phyloP scores from a whole-genome alignment of 2,888 invertebrate genomes.

The Alentia gelatinosa region DNA sequence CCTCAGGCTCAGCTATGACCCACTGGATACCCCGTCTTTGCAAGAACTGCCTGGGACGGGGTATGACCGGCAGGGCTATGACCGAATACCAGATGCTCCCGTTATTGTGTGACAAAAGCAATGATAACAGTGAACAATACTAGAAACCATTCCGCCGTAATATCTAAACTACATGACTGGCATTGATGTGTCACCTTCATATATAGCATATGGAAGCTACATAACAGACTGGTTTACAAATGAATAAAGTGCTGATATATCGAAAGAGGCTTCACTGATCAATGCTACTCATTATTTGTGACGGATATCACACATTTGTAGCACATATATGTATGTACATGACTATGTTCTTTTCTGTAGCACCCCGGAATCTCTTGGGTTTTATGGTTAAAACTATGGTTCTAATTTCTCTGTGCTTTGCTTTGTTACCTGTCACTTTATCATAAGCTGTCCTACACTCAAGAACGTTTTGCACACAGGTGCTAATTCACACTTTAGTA shows the following conservation, averaged over 20 bases:
- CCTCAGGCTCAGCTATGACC: slow-evolving; percentile 28
- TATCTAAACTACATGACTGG: neutral
- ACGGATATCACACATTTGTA: too few species aligned
- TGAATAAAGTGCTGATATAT: neutral
- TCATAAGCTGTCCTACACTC: too few species aligned
- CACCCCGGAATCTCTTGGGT: too few species aligned
- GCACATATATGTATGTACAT: too few species aligned
- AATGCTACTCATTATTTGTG: too few species aligned
- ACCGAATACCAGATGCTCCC: neutral
- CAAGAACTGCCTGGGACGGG: neutral
- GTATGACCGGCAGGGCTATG: neutral
- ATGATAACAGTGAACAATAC: neutral
- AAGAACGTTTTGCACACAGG: too few species aligned
- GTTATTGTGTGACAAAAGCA: slow-evolving; percentile 20
- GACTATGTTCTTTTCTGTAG: too few species aligned
- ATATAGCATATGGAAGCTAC: neutral
- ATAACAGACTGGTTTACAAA: neutral
- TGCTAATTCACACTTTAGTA: too few species aligned
- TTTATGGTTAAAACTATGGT: too few species aligned
- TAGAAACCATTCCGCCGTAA: neutral
- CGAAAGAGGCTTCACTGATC: neutral
- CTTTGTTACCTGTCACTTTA: too few species aligned
- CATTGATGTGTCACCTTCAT: neutral
- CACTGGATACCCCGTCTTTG: neutral
- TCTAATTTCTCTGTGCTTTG: too few species aligned